Base-by-base conservation (phyloP, 2,888 invertebrate species). In the Ischnus inquisitorius region DNA sequence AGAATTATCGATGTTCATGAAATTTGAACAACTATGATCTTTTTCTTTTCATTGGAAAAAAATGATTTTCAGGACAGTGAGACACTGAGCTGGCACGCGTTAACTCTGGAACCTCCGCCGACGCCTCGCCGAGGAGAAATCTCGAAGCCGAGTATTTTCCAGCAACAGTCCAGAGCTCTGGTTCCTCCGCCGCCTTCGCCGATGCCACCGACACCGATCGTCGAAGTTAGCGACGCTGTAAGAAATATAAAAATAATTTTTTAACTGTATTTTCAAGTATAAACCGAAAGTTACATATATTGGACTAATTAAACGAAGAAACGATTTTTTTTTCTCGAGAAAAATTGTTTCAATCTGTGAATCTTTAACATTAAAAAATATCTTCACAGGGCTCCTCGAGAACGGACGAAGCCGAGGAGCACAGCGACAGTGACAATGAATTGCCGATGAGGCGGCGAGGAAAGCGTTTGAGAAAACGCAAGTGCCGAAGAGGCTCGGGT, bases 31-130 rank as follows among this genome's bases (percentile, higher is more conserved):
- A 10, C 14, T 28, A 8, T 62, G 12, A 3, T 64, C 25, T 14
- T n/a, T 3, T 12, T 51, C 16, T 10, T 22, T 10, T 57, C 43
- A 25, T 69, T 39, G n/a, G n/a, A n/a, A n/a, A n/a, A n/a, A n/a
- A n/a, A n/a, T n/a, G n/a, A 65, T 71, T 79, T 65, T 60, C 25
- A 92, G 92, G 92, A 92, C 67, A 90, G 84, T 39, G 93, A 94
- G 22, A 93, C 92, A 1, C 88, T 94, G 3, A 93, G 92, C 81
- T 93, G 93, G 93, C 92, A 91, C 41, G 92, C 93, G 2, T 74
- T 93, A 57, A 91, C 91, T 3, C 85, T 93, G 22, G 92, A 93
- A 81, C 91, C 90, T 34, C 90, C 90, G 19, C 92, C 93, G 4
- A 90, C 88, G 67, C 84, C 89, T 3, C 85, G 88, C 1, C 90